Conservation (phyloP, 2,797 vertebrate genomes). For the Gorsachius magnificus region DNA sequence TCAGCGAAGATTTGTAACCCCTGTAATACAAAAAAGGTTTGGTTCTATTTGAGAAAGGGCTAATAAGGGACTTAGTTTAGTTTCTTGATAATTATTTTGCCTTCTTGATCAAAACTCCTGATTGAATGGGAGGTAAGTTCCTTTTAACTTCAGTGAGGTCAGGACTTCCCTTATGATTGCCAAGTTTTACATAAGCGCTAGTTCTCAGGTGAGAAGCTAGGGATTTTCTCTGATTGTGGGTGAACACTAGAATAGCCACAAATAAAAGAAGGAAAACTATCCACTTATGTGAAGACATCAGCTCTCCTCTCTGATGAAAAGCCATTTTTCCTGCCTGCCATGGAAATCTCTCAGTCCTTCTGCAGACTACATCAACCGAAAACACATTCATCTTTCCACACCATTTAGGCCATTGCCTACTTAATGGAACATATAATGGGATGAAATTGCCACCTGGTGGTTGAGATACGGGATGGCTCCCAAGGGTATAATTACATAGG, state of each 20-base stretch:
- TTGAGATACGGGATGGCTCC: conserved; percentile 65
- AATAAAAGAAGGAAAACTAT: not conserved
- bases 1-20: not conserved
- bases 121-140: not conserved
- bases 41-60: not conserved
- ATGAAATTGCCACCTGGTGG: conserved; percentile 79
- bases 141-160: not conserved
- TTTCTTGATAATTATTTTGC: not conserved
- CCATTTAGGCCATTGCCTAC: conserved; percentile 74
- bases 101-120: not conserved
- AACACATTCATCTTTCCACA: conserved; percentile 63
- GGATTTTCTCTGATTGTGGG: not conserved
- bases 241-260: not conserved
- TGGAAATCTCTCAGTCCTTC: conserved; percentile 3
- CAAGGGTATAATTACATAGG: conserved; percentile 68
- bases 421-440: conserved; percentile 81
- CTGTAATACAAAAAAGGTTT: not conserved
- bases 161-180: not conserved
- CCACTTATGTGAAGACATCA: not conserved
- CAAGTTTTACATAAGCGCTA: not conserved
- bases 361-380: conserved; percentile 10
- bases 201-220: not conserved
- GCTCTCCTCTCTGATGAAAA: not conserved
- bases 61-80: not conserved
- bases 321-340: not conserved